Base-by-base conservation (phyloP, 2,113 vertebrate species). In the Pelecanus crispus region DNA sequence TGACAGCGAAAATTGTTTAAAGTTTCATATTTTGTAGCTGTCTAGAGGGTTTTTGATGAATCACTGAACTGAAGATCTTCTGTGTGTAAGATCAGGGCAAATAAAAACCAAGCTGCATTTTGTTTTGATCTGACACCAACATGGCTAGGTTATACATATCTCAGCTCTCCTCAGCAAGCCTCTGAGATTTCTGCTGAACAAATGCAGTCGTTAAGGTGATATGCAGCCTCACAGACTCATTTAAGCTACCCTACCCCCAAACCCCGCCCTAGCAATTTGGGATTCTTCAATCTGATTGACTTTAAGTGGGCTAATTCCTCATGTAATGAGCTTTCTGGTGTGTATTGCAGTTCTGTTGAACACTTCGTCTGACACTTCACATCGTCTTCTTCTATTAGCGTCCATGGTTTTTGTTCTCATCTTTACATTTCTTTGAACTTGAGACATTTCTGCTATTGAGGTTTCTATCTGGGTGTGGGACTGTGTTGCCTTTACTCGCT, bases 1-100 rank as follows among this genome's bases (percentile, higher is more conserved):
- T 36, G 53, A 84, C 62, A 73, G 67, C 1, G 1, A 88, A 89
- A 90, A 59, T 62, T 63, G 42, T 84, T 89, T 81, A 53, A 91
- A 84, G 26, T 91, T 94, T 91, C 72, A 62, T 81, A 58, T 90
- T 94, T 84, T 71, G 42, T 81, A 89, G 80, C 81, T 71, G 77
- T 81, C 78, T 91, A 72, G 84, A 84, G 68, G 42, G 53, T 40
- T 91, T 94, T 20, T 87, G 74, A 91, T 88, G 73, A 93, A 93
- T 85, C 90, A 85, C 6, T 91, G 58, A 88, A 86, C 38, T 26
- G 31, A 81, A 79, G 47, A 68, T 88, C 56, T 94, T 73, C 66
- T 40, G 17, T 49, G 34, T 77, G 71, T 65, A 88, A 92, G 75
- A 82, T 75, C n/a, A 50, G 40, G 55, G 52, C 29, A 72, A 45